Evolutionary conservation across 1,140 invertebrate genomes (phyloP).

Genomic region (Monomorium pharaonis): DNA sequence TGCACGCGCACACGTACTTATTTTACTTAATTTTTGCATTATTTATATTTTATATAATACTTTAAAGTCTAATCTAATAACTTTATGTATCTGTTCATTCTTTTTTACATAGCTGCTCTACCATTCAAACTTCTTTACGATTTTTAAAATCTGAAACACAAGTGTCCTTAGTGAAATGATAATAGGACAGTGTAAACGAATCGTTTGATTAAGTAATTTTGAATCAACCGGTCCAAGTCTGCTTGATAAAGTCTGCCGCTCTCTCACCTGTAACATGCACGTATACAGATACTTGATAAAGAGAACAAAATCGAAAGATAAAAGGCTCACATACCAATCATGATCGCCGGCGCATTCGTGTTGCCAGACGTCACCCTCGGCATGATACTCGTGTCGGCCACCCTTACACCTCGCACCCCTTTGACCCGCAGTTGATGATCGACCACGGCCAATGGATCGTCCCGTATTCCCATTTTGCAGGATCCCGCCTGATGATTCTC

Average conservation of each 20-base stretch:
- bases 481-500: conserved; percentile 95
- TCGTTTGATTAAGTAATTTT: neutral
- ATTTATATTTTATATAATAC: neutral
- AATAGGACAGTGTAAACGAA: neutral
- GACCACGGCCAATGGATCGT: conserved; percentile 90
- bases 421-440: conserved; percentile 89
- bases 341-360: conserved; percentile 92
- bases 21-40: neutral
- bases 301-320: neutral
- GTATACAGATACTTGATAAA: neutral
- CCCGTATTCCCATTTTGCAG: conserved; percentile 91
- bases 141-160: conserved; percentile 1
- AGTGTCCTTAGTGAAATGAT: neutral
- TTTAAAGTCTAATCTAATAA: neutral
- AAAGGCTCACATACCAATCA: conserved; percentile 87
- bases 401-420: conserved; percentile 89
- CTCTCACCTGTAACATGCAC: conserved; percentile 85
- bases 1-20: neutral
- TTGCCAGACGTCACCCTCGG: conserved; percentile 91
- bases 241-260: conserved; percentile 91
- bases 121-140: neutral
- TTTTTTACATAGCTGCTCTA: conserved; percentile 1
- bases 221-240: conserved; percentile 86
- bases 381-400: conserved; percentile 93
- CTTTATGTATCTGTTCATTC: neutral